These are phyloP conservation scores for Sebastes wilsoni DNA, from an alignment of 2,797 vertebrate species.

Conservation along the genomic window DNA sequence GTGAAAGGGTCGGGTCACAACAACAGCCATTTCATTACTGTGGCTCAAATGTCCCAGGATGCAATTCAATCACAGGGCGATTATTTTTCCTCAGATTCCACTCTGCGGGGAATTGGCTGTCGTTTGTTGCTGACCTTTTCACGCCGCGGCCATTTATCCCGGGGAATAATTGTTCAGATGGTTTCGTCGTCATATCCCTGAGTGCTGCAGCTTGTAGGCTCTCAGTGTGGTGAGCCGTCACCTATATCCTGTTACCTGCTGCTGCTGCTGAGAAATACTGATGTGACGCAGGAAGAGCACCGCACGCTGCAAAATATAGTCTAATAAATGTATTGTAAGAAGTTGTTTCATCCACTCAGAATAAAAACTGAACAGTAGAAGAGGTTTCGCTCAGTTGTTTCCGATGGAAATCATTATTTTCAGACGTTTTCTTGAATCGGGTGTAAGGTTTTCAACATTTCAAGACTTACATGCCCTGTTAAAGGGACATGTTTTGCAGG, in stretches of 20 bases:
- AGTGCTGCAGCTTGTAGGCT: conserved; percentile 63
- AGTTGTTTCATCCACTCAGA: neutral
- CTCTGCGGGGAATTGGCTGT: conserved; percentile 73
- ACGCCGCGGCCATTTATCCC: conserved; percentile 68
- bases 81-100: conserved; percentile 75
- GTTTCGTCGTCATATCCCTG: conserved; percentile 78
- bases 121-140: conserved; percentile 75
- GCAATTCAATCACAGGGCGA: conserved; percentile 80
- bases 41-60: conserved; percentile 74
- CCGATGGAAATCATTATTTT: neutral
- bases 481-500: neutral
- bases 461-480: neutral
- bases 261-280: conserved; percentile 16
- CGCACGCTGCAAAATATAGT: neutral
- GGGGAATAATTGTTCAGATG: conserved; percentile 71
- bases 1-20: conserved; percentile 74
- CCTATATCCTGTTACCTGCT: conserved; percentile 74
- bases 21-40: conserved; percentile 84
- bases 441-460: neutral
- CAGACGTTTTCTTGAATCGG: neutral
- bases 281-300: neutral
- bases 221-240: conserved; percentile 37
- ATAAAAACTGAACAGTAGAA: neutral
- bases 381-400: neutral
- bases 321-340: neutral